These are phyloP conservation scores for Diploptera punctata DNA, from an alignment of 2,888 invertebrate genomes.

Conservation along the genomic window DNA sequence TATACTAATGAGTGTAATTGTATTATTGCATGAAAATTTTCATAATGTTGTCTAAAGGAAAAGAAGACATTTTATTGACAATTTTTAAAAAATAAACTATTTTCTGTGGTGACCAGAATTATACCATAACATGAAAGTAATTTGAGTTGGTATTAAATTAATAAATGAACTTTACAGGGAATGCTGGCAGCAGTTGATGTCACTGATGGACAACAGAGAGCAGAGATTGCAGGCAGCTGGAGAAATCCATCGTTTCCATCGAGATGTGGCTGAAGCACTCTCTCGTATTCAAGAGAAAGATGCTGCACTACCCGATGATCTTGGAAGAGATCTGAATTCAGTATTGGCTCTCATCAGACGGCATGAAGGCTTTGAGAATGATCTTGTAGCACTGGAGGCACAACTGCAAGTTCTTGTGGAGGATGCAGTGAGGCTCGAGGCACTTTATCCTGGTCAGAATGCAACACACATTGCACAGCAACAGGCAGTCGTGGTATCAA, in stretches of 20 bases:
- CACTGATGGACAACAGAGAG: slow-evolving; percentile 85
- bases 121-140: too few relatives aligned
- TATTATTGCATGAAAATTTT: too few relatives aligned
- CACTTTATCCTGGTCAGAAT: slow-evolving; percentile 89
- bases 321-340: slow-evolving; percentile 84
- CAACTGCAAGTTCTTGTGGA: slow-evolving; percentile 90
- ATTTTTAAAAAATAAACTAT: too few relatives aligned
- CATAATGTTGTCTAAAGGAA: too few relatives aligned
- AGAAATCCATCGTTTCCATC: slow-evolving; percentile 96
- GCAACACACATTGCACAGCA: slow-evolving; percentile 88
- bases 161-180: slow-evolving; percentile 62
- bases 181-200: slow-evolving; percentile 87
- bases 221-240: slow-evolving; percentile 91
- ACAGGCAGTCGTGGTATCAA: slow-evolving; percentile 83
- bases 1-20: too few relatives aligned
- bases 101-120: too few relatives aligned
- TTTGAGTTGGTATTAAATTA: too few relatives aligned
- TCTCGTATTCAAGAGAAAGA: slow-evolving; percentile 91
- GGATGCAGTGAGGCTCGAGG: slow-evolving; percentile 87
- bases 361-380: slow-evolving; percentile 94
- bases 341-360: slow-evolving; percentile 82
- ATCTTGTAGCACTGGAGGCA: slow-evolving; percentile 89
- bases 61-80: too few relatives aligned
- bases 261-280: slow-evolving; percentile 91
- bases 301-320: slow-evolving; percentile 80